Evolutionary conservation across 2,797 vertebrate genomes (phyloP).

Genomic region (Clarias pachynema): DNA sequence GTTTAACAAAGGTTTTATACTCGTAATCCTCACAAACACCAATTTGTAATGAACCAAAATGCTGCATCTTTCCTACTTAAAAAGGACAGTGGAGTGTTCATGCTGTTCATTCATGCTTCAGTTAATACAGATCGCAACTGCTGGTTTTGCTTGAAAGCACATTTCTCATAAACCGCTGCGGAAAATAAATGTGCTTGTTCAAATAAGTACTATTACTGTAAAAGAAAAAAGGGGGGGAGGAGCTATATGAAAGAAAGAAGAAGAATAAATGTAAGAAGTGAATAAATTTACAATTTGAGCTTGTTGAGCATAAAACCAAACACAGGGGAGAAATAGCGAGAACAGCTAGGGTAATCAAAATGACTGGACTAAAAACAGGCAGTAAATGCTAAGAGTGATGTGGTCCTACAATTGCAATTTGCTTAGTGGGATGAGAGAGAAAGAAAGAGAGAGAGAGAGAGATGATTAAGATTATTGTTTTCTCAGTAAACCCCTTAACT

Average conservation of each 20-base stretch:
- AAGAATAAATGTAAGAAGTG: neutral
- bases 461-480: constrained; percentile 48
- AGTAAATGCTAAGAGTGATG: constrained; percentile 4
- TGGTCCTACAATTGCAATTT: constrained; percentile 5
- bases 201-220: too few species aligned
- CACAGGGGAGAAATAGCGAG: neutral
- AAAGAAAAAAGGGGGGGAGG: too few species aligned
- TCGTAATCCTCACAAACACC: neutral
- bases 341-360: neutral
- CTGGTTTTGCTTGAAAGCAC: constrained; percentile 8
- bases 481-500: constrained; percentile 51
- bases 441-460: constrained; percentile 27
- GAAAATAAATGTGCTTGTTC: neutral
- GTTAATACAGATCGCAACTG: neutral
- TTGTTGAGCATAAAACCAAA: neutral
- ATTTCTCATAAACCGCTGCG: neutral
- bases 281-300: neutral
- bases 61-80: neutral
- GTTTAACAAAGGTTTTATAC: neutral
- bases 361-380: neutral
- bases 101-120: neutral
- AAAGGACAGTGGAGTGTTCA: neutral
- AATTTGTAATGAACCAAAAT: neutral
- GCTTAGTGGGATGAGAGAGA: constrained; percentile 12
- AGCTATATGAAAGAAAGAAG: neutral